Evolutionary conservation across 2,888 invertebrate genomes (phyloP), one percentile per base, ranked within the genome.

Genomic region (Agrotis clavis): DNA sequence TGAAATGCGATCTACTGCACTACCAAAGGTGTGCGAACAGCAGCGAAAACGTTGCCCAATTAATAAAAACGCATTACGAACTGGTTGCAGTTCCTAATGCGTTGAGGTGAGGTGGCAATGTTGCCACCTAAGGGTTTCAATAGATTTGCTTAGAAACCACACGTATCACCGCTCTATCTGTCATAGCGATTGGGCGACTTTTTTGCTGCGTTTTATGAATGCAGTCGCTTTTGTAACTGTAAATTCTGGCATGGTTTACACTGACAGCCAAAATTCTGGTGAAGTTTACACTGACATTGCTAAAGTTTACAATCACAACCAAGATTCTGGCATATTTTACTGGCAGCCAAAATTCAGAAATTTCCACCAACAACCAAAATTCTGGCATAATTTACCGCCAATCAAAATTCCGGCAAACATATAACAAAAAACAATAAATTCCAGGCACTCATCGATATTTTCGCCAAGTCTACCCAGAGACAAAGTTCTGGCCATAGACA

Each of bases 391-490:
- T 56, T 56, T 18, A 56, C n/a, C 9, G 35, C 18, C n/a, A 50
- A 11, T 5, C 9, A 50, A n/a, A 50, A 50, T 16, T 16, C 1
- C 0, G 41, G 1, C 18, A 25, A 45, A 41, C 18, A 13, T 51
- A 7, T 9, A 3, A 30, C 9, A 51, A 47, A 25, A 51, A 25
- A 11, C 48, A 41, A 51, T 13, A 67, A 13, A 59, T 67, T 84
- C 47, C 90, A 98, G 98, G 87, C 97, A 96, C 71, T 79, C 91
- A 30, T 90, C 91, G 0, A 77, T 97, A 41, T 98, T 98, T 86
- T 85, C 90, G 6, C 97, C 98, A 0, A 85, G 71, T 19, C 89
- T 98, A 51, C 97, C 97, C 0, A 79, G 89, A 25, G 82, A 86
- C 2, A 98, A 98, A 91, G 83, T 93, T 0, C 90, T 91, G 47